phyloP scores from a whole-genome alignment of 2,113 vertebrate genomes.

The Fukomys damarensis region DNA sequence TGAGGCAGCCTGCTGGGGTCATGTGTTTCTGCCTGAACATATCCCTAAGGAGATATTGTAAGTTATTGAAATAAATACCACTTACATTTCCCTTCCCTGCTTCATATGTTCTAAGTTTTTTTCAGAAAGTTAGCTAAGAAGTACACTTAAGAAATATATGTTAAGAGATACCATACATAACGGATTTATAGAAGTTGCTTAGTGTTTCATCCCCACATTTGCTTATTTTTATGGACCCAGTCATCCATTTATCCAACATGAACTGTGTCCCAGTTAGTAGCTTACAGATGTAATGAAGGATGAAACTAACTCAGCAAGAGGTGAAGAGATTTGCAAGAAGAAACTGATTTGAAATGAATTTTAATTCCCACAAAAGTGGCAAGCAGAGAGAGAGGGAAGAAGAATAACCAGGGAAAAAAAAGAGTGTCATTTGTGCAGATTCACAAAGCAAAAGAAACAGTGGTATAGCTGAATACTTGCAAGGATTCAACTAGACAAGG shows the following conservation, averaged over 20 bases:
- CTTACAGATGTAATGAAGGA: not conserved
- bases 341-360: not conserved
- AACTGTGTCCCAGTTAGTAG: not conserved
- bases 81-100: not conserved
- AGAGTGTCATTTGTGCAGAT: not conserved
- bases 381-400: not conserved
- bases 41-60: not conserved
- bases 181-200: not conserved
- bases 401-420: not conserved
- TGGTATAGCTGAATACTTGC: not conserved
- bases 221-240: not conserved
- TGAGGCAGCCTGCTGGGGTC: not conserved
- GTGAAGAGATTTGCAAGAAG: not conserved
- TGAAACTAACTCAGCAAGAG: not conserved
- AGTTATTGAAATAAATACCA: not conserved
- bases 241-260: not conserved
- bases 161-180: not conserved
- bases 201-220: not conserved
- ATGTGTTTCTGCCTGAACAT: not conserved
- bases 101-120: slow-evolving; percentile 1
- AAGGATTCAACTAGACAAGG: not conserved
- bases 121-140: not conserved
- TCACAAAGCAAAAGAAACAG: not conserved
- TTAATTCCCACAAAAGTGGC: not conserved
- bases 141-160: not conserved